Percentiles rank a stretch among this genome's conserved stretches.
These are phyloP conservation scores for Cryptoprocta ferox DNA, from an alignment of 2,797 vertebrate species.

Conservation along the genomic window DNA sequence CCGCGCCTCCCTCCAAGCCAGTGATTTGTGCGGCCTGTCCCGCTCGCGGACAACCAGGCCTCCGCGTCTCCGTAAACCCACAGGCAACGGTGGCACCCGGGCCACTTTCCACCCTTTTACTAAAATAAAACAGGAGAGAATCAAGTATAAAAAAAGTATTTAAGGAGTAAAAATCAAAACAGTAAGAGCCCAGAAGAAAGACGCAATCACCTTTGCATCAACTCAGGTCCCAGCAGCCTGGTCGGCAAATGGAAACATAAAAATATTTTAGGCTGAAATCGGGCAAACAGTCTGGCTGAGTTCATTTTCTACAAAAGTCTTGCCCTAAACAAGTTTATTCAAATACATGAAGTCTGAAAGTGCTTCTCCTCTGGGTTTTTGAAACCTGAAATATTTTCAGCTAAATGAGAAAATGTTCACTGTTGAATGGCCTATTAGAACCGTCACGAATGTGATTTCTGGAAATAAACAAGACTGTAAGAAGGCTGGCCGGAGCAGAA, in stretches of 20 bases:
- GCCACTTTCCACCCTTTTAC: neutral
- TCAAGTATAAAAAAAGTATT: neutral
- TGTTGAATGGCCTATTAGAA: neutral
- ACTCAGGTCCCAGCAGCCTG: neutral
- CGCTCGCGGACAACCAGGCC: neutral
- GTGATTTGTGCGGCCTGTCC: neutral
- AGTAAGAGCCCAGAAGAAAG: neutral
- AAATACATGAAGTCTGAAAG: neutral
- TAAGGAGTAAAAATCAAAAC: neutral
- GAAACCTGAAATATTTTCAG: conserved; percentile 55
- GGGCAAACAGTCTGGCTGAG: neutral
- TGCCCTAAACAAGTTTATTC: neutral
- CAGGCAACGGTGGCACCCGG: rapidly evolving
- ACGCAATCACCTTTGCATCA: neutral
- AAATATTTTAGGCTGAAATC: neutral
- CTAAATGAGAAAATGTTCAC: neutral
- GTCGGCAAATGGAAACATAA: neutral
- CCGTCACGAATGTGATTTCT: conserved; percentile 62
- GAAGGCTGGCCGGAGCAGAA: neutral
- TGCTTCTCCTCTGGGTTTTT: neutral
- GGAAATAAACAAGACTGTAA: conserved; percentile 46
- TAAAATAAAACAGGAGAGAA: neutral
- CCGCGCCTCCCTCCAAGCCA: neutral
- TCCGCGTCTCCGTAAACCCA: neutral
- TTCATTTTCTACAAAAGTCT: neutral